Conservation (phyloP, 2,797 vertebrate species). For the Macropodus opercularis region DNA sequence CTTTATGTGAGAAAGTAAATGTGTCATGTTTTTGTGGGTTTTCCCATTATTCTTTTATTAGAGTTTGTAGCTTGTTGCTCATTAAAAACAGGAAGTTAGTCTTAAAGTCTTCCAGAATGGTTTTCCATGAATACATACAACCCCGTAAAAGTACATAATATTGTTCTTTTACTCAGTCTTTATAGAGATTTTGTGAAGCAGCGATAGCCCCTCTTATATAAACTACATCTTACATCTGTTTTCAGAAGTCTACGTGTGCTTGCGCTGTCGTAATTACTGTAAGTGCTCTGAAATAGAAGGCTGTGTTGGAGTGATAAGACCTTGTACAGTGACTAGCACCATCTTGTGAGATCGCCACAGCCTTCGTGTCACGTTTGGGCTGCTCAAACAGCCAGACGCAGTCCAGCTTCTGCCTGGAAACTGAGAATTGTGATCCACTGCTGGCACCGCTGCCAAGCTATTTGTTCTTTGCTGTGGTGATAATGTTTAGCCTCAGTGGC, state of each 20-base stretch:
- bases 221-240: too few relatives aligned
- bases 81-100: conserved; percentile 3
- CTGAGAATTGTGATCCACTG: conserved; percentile 25
- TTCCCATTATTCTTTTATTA: conserved; percentile 7
- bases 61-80: conserved; percentile 36
- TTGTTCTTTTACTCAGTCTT: too few relatives aligned
- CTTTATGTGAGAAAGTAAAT: conserved; percentile 25
- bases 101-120: neutral
- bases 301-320: conserved; percentile 2
- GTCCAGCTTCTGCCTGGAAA: conserved; percentile 58
- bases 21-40: conserved; percentile 33
- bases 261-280: conserved; percentile 1
- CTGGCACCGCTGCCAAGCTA: conserved; percentile 28
- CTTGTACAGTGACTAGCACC: conserved; percentile 49
- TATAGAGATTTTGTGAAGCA: too few relatives aligned
- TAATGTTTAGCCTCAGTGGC: conserved; percentile 52
- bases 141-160: too few relatives aligned
- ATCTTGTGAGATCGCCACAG: conserved; percentile 55
- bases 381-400: conserved; percentile 35
- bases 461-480: conserved; percentile 38
- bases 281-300: neutral
- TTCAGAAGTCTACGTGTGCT: too few relatives aligned
- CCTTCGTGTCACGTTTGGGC: conserved; percentile 54
- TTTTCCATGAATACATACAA: conserved; percentile 26
- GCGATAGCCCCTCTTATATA: too few relatives aligned